Conservation (phyloP, 2,113 vertebrate genomes). For the Cavia aperea region DNA sequence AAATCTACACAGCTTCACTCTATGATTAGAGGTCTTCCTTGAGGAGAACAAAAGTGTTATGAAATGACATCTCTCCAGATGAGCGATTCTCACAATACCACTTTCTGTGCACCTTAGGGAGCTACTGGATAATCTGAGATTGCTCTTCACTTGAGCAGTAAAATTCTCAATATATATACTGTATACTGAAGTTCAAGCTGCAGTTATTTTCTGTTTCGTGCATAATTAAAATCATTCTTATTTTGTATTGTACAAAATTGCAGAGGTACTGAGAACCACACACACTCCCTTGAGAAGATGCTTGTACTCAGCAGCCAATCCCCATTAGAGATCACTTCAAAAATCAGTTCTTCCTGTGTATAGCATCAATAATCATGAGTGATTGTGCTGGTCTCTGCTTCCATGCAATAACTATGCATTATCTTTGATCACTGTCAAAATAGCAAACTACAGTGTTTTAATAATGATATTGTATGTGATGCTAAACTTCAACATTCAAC, state of each 20-base stretch:
- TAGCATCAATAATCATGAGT: slow-evolving; percentile 52
- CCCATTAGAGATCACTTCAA: slow-evolving; percentile 66
- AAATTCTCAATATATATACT: slow-evolving; percentile 40
- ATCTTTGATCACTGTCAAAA: slow-evolving; percentile 58
- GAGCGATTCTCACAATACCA: not conserved
- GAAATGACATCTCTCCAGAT: not conserved
- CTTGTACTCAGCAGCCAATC: slow-evolving; percentile 27
- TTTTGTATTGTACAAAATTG: slow-evolving; percentile 67
- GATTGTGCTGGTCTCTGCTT: slow-evolving; percentile 43
- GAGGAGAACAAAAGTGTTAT: not conserved
- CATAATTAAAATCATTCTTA: slow-evolving; percentile 68
- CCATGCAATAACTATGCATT: slow-evolving; percentile 56
- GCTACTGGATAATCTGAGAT: not conserved
- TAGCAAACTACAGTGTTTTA: slow-evolving; percentile 61
- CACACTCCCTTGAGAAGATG: slow-evolving; percentile 41
- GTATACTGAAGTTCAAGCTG: slow-evolving; percentile 33
- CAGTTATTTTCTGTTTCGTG: slow-evolving; percentile 50
- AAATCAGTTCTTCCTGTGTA: slow-evolving; percentile 61
- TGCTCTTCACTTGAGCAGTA: not conserved
- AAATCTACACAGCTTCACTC: slow-evolving; percentile 5
- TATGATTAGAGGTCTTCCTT: not conserved
- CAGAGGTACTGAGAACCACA: slow-evolving; percentile 57
- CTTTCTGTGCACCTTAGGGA: not conserved
- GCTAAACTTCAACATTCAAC: slow-evolving; percentile 16
- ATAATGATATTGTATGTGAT: slow-evolving; percentile 61